These are phyloP conservation scores for Psophia crepitans DNA, from an alignment of 2,113 vertebrate species.

Conservation along the genomic window DNA sequence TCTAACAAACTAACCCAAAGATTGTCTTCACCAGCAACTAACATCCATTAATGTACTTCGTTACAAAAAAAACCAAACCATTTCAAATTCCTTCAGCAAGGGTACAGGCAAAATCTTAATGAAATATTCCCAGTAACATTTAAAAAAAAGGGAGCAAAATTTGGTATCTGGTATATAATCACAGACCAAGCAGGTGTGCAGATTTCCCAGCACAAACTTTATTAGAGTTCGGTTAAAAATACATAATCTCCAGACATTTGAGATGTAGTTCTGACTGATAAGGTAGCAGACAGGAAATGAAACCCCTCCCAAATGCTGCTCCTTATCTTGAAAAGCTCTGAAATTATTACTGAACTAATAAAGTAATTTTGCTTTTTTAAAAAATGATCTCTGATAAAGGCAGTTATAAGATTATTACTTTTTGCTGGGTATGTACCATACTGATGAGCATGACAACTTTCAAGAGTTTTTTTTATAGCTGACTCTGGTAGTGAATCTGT, in stretches of 20 bases:
- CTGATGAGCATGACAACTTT: slow-evolving; percentile 51
- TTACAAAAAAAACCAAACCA: not conserved
- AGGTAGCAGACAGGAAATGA: slow-evolving; percentile 81
- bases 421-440: slow-evolving; percentile 54
- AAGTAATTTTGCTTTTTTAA: slow-evolving; percentile 77
- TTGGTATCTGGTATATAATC: slow-evolving; percentile 68
- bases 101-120: slow-evolving; percentile 36
- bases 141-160: slow-evolving; percentile 28
- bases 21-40: not conserved
- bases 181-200: slow-evolving; percentile 72
- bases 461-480: slow-evolving; percentile 34
- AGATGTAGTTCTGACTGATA: slow-evolving; percentile 80
- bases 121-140: slow-evolving; percentile 43
- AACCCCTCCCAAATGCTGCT: slow-evolving; percentile 76
- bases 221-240: slow-evolving; percentile 82
- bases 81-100: not conserved
- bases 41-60: not conserved
- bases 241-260: slow-evolving; percentile 78
- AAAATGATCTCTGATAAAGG: slow-evolving; percentile 73
- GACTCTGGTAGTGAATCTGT: not conserved
- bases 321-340: slow-evolving; percentile 81
- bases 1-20: not conserved
- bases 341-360: slow-evolving; percentile 86
- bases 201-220: slow-evolving; percentile 68
- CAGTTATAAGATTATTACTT: slow-evolving; percentile 77